Conservation (phyloP, 2,113 vertebrate genomes). For the Lepisosteus oculatus region DNA sequence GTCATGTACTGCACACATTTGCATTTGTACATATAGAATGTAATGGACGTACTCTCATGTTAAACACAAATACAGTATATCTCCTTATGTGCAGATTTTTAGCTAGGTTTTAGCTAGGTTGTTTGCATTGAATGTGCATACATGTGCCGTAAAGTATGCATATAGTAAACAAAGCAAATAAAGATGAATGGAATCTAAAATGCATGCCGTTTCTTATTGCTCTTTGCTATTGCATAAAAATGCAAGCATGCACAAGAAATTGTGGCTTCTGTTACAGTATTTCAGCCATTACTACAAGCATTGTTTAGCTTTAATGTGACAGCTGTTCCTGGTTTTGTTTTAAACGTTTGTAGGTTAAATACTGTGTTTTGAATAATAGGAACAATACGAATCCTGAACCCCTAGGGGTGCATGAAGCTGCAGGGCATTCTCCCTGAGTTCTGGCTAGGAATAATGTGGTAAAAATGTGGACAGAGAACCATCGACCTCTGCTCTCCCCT, state of each 20-base stretch:
- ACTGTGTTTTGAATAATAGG: slow-evolving; percentile 50
- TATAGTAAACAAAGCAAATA: not conserved
- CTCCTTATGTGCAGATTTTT: not conserved
- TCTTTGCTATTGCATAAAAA: not conserved
- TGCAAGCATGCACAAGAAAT: slow-evolving; percentile 31
- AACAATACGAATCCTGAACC: slow-evolving; percentile 35
- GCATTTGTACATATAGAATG: not conserved
- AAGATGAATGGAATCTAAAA: not conserved
- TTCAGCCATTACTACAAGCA: slow-evolving; percentile 36
- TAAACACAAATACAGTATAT: no score
- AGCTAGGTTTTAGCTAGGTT: no score
- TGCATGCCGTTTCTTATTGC: not conserved
- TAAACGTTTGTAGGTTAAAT: slow-evolving; percentile 52
- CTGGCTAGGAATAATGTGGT: slow-evolving; percentile 81
- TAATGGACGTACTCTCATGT: not conserved
- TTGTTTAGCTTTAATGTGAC: slow-evolving; percentile 42
- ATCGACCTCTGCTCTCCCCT: slow-evolving; percentile 74
- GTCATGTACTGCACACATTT: not conserved
- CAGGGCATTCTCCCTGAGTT: slow-evolving; percentile 78
- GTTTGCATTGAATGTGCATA: not conserved
- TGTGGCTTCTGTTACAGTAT: slow-evolving; percentile 36
- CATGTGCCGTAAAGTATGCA: not conserved
- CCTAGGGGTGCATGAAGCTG: slow-evolving; percentile 62
- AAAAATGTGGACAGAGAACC: slow-evolving; percentile 81
- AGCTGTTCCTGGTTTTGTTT: slow-evolving; percentile 48